phyloP scores from a whole-genome alignment of 1,140 invertebrate genomes.

The Apocrypta bakeri region DNA sequence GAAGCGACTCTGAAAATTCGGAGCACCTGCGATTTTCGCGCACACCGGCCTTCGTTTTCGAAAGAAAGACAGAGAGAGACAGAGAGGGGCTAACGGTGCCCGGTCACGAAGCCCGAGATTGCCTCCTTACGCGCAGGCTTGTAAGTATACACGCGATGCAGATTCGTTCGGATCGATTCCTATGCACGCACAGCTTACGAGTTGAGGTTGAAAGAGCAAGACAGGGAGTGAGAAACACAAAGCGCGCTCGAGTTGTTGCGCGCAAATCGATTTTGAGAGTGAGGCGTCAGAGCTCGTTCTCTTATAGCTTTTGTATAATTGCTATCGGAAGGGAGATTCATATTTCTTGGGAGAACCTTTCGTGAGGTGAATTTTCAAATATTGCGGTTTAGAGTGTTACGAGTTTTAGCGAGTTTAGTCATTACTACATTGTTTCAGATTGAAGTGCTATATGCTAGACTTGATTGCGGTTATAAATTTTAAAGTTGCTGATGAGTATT shows the following conservation, averaged over 20 bases:
- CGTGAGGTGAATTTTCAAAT: no score
- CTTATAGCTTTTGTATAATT: neutral
- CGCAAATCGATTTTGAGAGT: neutral
- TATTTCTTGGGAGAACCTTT: no score
- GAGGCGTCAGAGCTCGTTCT: neutral
- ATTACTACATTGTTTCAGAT: no score
- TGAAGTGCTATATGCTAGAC: no score
- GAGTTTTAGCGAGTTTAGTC: no score
- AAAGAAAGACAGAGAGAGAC: neutral
- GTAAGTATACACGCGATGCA: conserved; percentile 2
- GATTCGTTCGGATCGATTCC: conserved; percentile 11
- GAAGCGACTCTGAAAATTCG: neutral
- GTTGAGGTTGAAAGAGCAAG: neutral
- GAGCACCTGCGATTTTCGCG: conserved; percentile 4
- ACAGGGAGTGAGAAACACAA: neutral
- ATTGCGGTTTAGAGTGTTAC: no score
- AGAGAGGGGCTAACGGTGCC: neutral
- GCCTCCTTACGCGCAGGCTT: neutral
- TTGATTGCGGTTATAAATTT: no score
- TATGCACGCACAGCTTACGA: neutral
- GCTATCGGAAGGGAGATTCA: neutral
- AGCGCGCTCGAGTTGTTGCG: neutral
- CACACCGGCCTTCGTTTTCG: neutral
- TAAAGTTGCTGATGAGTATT: no score
- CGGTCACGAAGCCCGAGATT: conserved; percentile 33